A percentile compares a stretch with the other conserved stretches of the same genome.
Evolutionary conservation across 2,797 vertebrate species (phyloP).

Genomic region (Harpagifer antarcticus): DNA sequence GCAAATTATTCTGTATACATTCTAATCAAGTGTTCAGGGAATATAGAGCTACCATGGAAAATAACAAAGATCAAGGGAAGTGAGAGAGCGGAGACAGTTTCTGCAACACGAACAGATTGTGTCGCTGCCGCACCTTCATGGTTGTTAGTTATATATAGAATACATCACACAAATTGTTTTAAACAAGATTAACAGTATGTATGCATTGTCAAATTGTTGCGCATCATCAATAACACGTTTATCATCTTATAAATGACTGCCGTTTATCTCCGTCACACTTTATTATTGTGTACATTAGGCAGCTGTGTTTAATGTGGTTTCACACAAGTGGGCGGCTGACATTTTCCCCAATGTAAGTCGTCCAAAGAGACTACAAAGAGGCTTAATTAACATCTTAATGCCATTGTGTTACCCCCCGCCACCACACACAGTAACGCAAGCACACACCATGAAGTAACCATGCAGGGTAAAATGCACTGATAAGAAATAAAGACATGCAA

Average conservation of each 20-base stretch:
- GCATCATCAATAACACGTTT: conserved; percentile 27
- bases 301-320: conserved; percentile 64
- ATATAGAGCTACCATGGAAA: conserved; percentile 42
- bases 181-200: conserved; percentile 35
- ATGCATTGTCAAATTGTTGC: conserved; percentile 22
- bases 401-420: conserved; percentile 39
- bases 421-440: neutral
- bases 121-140: conserved; percentile 31
- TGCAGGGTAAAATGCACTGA: conserved; percentile 18
- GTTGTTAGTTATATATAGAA: conserved; percentile 35
- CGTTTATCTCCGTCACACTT: conserved; percentile 62
- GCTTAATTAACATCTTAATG: conserved; percentile 77
- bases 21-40: conserved; percentile 63
- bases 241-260: conserved; percentile 35
- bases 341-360: conserved; percentile 63
- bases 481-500: conserved; percentile 11
- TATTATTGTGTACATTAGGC: conserved; percentile 68
- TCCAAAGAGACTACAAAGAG: conserved; percentile 64
- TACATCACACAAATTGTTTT: conserved; percentile 29
- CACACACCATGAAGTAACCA: conserved; percentile 9
- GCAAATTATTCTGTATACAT: conserved; percentile 57
- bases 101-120: conserved; percentile 27
- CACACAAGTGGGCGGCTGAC: conserved; percentile 68
- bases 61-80: conserved; percentile 57
- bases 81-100: conserved; percentile 27